Conservation (phyloP, 2,113 vertebrate species). For the Martes martes region DNA sequence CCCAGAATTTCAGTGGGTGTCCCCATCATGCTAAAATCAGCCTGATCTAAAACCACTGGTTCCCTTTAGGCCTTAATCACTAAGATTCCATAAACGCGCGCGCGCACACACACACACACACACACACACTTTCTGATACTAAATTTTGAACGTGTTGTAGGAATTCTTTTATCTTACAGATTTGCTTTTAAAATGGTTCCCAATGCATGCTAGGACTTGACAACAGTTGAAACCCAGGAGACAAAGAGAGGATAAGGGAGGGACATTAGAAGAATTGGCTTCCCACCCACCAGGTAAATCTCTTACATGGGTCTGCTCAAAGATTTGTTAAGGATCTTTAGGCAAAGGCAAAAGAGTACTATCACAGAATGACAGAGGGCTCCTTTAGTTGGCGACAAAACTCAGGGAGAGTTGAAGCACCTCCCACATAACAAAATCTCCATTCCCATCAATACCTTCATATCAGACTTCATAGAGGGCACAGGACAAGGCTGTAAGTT, state of each 20-base stretch:
- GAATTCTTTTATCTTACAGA: background rate
- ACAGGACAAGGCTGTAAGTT: background rate
- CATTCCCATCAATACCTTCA: background rate
- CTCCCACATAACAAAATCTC: background rate
- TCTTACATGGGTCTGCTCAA: background rate
- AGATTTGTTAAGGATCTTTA: background rate
- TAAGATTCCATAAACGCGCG: background rate
- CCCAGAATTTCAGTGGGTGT: background rate
- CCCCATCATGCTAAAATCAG: background rate
- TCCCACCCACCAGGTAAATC: background rate
- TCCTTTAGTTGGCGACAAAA: background rate
- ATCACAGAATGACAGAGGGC: background rate
- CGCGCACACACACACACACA: no score
- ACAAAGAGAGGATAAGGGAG: background rate
- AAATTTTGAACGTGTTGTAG: background rate
- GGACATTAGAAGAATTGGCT: background rate
- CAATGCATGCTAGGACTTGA: background rate
- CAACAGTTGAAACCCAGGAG: background rate
- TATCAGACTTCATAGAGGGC: background rate
- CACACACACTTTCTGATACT: background rate
- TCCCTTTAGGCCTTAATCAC: background rate
- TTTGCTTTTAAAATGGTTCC: constrained; percentile 21
- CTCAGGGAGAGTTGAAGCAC: background rate
- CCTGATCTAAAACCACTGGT: background rate
- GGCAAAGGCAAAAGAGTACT: background rate